Evolutionary conservation across 2,113 vertebrate genomes (phyloP), one percentile per base, ranked within the genome.

Genomic region (Burhinus bistriatus): DNA sequence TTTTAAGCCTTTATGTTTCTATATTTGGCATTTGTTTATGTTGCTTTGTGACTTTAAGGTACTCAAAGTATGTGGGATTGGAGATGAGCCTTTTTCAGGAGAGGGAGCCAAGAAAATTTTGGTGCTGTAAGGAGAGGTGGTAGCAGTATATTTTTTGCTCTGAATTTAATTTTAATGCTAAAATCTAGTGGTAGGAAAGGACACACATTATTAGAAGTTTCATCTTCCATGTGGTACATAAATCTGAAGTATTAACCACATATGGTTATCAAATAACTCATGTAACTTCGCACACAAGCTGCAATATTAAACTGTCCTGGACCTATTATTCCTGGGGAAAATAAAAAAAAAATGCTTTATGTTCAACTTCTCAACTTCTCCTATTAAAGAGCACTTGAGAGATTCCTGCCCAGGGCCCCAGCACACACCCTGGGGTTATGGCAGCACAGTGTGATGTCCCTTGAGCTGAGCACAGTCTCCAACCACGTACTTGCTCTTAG

Each of bases 401-500:
- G 3, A 36, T 45, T 89, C n/a, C 59, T 91, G 38, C 15, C 34
- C 16, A 25, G 15, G 23, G 8, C 15, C 19, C 20, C 47, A 68
- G 10, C 23, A 51, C 27, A 19, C 11, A 34, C 9, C 19, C 16
- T 54, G 42, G 11, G 32, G 22, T 22, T 84, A 4, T 2, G 8
- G 44, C 20, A 96, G 26, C 59, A 27, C 12, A 30, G 15, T 15
- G 29, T 58, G 55, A 12, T 58, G 34, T 2, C 16, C 21, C 47
- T n/a, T 18, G 29, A 45, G 18, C 36, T 42, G 38, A 47, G 15
- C 15, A 32, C 9, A 7, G 12, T 6, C 7, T 44, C 38, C 0
- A 0, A 18, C 19, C 34, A 20, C 0, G 0, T 21, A 32, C 38
- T 10, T 25, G 16, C 5, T 54, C 21, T 40, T 40, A 44, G 54